Percentiles rank a stretch among this genome's conserved stretches.
Conservation (phyloP, 2,888 invertebrate genomes). For the Leucophenga maculata region DNA sequence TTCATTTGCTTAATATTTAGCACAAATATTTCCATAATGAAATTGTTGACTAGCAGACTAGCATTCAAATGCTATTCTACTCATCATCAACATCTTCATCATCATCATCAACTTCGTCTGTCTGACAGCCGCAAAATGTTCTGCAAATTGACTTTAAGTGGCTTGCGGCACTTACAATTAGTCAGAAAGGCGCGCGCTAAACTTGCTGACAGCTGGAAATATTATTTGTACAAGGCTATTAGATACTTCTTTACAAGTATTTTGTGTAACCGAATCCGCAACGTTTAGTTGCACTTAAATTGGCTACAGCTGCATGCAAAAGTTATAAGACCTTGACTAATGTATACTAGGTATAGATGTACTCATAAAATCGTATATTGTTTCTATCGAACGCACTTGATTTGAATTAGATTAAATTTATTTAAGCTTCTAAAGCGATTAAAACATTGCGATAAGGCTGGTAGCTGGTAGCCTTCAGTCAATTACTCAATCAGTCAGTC, state of each 20-base stretch:
- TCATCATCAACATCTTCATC: not conserved
- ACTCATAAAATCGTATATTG: too few relatives aligned
- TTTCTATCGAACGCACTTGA: not conserved
- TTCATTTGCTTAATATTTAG: not conserved
- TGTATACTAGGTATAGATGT: too few relatives aligned
- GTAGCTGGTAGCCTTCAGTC: too few relatives aligned
- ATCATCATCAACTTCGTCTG: not conserved
- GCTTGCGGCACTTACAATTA: conserved; percentile 14
- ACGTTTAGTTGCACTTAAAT: not conserved
- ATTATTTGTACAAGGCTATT: not conserved
- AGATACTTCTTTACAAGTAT: not conserved
- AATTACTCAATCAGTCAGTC: not conserved
- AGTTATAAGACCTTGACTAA: conserved; percentile 1
- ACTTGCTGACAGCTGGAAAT: not conserved
- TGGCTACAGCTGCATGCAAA: not conserved
- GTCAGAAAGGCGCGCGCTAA: not conserved
- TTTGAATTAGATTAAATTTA: not conserved
- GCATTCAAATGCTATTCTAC: not conserved
- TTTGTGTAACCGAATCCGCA: not conserved
- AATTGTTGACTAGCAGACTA: too few relatives aligned
- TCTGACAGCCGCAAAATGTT: not conserved
- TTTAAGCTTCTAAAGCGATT: not conserved
- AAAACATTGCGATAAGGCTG: conserved; percentile 34
- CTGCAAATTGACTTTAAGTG: conserved; percentile 15
- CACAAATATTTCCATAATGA: not conserved